Evolutionary conservation across 2,797 vertebrate species (phyloP).

Genomic region (Morus bassanus): DNA sequence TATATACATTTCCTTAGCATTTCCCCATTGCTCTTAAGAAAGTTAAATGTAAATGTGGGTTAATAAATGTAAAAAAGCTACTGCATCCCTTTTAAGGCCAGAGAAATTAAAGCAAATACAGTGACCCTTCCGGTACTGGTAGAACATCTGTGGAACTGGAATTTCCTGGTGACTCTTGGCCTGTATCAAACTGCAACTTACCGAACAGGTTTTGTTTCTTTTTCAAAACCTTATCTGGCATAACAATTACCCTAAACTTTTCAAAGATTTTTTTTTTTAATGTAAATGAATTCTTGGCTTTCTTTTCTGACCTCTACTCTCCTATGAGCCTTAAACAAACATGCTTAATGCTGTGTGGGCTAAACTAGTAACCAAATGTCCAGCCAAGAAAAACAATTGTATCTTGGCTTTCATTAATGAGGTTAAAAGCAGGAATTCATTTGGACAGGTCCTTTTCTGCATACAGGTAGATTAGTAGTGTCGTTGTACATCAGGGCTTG

Average conservation of each 20-base stretch:
- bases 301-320: neutral
- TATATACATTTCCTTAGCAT: neutral
- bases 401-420: neutral
- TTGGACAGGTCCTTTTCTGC: neutral
- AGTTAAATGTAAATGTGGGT: neutral
- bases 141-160: conserved; percentile 23
- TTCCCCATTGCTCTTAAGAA: neutral
- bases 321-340: conserved; percentile 1
- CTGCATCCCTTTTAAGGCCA: neutral
- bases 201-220: neutral
- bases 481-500: neutral
- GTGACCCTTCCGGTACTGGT: neutral
- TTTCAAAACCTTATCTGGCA: neutral
- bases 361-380: conserved; percentile 6
- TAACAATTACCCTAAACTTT: neutral
- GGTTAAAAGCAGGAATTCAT: neutral
- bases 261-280: neutral
- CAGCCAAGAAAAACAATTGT: conserved; percentile 40
- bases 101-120: neutral
- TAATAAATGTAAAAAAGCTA: neutral
- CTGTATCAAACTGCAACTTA: neutral
- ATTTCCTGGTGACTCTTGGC: conserved; percentile 14
- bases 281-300: neutral
- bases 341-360: neutral
- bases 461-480: neutral